A percentile compares a stretch with the other conserved stretches of the same genome.
These are phyloP conservation scores for Drosophila prosaltans DNA, from an alignment of 1,140 invertebrate species.

Conservation along the genomic window DNA sequence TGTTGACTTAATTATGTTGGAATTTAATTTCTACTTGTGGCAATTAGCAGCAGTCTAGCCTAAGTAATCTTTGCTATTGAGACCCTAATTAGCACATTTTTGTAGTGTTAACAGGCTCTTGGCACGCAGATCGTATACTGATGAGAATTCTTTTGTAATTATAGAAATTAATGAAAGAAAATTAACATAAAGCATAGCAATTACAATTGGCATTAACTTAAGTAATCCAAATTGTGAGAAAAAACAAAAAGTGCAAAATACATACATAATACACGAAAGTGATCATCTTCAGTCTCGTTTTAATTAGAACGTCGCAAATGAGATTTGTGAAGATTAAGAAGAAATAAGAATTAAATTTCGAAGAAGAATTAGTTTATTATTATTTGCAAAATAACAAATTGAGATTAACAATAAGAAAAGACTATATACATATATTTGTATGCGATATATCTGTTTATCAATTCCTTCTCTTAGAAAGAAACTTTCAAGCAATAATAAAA, in stretches of 20 bases:
- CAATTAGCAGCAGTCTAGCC: conserved; percentile 53
- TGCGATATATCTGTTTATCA: too few relatives aligned
- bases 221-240: conserved; percentile 3
- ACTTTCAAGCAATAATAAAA: too few relatives aligned
- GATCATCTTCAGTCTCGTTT: background rate
- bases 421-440: too few relatives aligned
- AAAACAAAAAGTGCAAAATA: background rate
- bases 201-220: conserved; percentile 16
- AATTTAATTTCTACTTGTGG: conserved; percentile 47
- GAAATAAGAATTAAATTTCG: too few relatives aligned
- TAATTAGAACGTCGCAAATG: background rate
- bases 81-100: conserved; percentile 69
- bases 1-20: conserved; percentile 37
- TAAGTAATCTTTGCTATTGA: conserved; percentile 36
- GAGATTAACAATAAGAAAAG: too few relatives aligned
- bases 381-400: too few relatives aligned
- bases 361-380: too few relatives aligned
- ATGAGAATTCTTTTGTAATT: conserved; percentile 27
- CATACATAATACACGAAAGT: background rate
- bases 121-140: conserved; percentile 48
- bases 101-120: conserved; percentile 51
- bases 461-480: too few relatives aligned
- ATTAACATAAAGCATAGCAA: conserved; percentile 19
- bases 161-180: conserved; percentile 25
- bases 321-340: too few relatives aligned